A percentile compares a stretch with the other conserved stretches of the same genome.
phyloP scores from a whole-genome alignment of 1,140 invertebrate genomes.

The Ylistrum balloti region DNA sequence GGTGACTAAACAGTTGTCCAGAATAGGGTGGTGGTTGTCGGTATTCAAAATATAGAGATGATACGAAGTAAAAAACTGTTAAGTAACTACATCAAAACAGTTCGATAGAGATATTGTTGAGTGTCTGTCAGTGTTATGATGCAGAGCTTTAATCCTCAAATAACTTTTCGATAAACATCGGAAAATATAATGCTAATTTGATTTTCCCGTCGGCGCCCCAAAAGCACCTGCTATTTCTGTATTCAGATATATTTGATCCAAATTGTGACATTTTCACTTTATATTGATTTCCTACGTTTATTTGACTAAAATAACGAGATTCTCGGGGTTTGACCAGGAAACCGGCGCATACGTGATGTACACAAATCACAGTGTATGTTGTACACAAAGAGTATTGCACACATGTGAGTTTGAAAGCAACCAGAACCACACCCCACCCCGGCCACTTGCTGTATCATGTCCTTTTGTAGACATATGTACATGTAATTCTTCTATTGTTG shows the following conservation, averaged over 20 bases:
- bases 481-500: no score
- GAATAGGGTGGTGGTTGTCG: slow-evolving; percentile 30
- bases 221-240: slow-evolving; percentile 44
- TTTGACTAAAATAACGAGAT: not conserved
- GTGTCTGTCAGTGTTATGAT: not conserved
- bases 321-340: not conserved
- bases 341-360: not conserved
- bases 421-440: not conserved
- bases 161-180: not conserved
- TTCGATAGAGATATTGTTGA: no score
- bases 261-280: not conserved
- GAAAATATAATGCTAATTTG: slow-evolving; percentile 13
- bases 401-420: slow-evolving; percentile 3
- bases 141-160: not conserved
- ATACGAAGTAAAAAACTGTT: not conserved
- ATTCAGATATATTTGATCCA: slow-evolving; percentile 2
- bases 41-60: not conserved
- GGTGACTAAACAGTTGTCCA: slow-evolving; percentile 32
- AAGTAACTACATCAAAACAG: no score
- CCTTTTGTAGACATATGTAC: not conserved
- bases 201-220: slow-evolving; percentile 42
- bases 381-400: not conserved
- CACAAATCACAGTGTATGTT: not conserved
- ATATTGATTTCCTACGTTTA: not conserved
- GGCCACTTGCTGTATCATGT: no score